phyloP scores from a whole-genome alignment of 2,888 invertebrate species.

The Meliscaeva auricollis region DNA sequence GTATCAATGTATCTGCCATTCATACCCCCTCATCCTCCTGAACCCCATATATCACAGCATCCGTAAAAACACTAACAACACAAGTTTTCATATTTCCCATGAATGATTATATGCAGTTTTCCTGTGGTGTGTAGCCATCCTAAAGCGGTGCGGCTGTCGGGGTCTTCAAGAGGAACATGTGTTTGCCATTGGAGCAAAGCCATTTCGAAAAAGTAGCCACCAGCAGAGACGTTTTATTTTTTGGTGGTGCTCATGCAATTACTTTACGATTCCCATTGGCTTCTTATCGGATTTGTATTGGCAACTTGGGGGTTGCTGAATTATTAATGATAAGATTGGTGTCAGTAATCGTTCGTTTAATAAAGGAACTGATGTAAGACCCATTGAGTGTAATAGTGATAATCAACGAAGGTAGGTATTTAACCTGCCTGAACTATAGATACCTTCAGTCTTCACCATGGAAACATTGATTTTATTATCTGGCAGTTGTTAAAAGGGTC shows the following conservation, averaged over 20 bases:
- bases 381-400: not conserved
- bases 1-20: conserved; percentile 16
- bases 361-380: conserved; percentile 43
- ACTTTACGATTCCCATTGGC: conserved; percentile 11
- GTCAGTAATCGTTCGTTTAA: conserved; percentile 38
- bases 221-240: conserved; percentile 46
- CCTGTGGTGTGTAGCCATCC: conserved; percentile 37
- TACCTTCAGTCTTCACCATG: not conserved
- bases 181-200: conserved; percentile 34
- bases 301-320: conserved; percentile 26
- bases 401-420: not conserved
- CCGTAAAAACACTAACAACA: conserved; percentile 28
- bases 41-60: conserved; percentile 15
- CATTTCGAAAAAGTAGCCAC: conserved; percentile 53
- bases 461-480: too few relatives aligned
- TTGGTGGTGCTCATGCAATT: conserved; percentile 3
- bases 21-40: not conserved
- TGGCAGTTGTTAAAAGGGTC: too few relatives aligned
- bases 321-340: conserved; percentile 56
- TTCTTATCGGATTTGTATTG: conserved; percentile 30
- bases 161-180: conserved; percentile 44
- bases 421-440: conserved; percentile 24
- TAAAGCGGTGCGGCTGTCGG: not conserved
- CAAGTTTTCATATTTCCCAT: conserved; percentile 69
- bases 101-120: conserved; percentile 63